A percentile compares a stretch with the other conserved stretches of the same genome.
These are phyloP conservation scores for Caenorhabditis sulstoni DNA, from an alignment of 2,888 invertebrate genomes.

Conservation along the genomic window DNA sequence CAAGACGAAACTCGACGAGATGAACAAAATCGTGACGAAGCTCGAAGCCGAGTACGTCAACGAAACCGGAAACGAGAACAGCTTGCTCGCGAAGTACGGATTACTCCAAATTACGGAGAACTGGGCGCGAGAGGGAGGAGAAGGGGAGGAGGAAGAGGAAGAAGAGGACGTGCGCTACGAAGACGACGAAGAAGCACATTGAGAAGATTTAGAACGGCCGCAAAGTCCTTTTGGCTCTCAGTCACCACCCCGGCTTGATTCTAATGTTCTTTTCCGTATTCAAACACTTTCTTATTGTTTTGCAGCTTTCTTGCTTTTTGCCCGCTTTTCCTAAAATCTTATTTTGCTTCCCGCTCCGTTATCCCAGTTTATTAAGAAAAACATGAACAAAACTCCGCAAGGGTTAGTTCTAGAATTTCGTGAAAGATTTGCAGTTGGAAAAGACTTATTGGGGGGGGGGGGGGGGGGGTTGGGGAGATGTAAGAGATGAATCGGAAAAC, in stretches of 20 bases:
- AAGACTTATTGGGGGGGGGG: too few relatives aligned
- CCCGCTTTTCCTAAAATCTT: too few relatives aligned
- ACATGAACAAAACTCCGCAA: too few relatives aligned
- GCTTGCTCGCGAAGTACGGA: constrained; percentile 10
- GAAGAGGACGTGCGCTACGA: constrained; percentile 13
- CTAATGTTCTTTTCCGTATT: neutral
- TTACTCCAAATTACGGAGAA: constrained; percentile 12
- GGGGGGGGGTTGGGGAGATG: constrained; percentile 1
- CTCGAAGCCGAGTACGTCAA: constrained; percentile 18
- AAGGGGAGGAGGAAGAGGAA: neutral
- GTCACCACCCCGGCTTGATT: neutral
- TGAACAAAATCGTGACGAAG: constrained; percentile 18
- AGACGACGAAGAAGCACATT: constrained; percentile 17
- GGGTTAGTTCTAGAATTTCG: neutral
- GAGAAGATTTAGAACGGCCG: constrained; percentile 1
- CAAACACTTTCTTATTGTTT: too few relatives aligned
- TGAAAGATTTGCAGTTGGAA: neutral
- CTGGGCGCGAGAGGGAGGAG: neutral
- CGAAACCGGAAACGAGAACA: neutral
- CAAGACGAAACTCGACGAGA: constrained; percentile 2
- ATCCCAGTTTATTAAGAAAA: too few relatives aligned
- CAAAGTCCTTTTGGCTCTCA: neutral
- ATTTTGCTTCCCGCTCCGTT: too few relatives aligned
- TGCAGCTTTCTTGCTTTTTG: too few relatives aligned
- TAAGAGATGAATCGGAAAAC: constrained; percentile 7